phyloP scores from a whole-genome alignment of 1,140 invertebrate genomes.

The Triops longicaudatus region DNA sequence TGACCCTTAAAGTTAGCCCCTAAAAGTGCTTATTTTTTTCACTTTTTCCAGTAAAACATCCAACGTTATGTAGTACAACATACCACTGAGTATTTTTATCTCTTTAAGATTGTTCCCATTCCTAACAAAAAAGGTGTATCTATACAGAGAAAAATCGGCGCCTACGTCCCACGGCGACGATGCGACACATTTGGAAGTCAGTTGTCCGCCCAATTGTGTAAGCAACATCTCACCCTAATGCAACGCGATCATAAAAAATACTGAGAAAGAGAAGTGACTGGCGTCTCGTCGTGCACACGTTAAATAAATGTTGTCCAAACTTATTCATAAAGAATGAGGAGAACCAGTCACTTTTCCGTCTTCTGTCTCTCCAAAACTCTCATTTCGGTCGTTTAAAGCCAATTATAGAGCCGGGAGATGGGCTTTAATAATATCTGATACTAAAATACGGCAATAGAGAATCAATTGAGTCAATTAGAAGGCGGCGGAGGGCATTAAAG shows the following conservation, averaged over 20 bases:
- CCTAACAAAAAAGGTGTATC: background rate
- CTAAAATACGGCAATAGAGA: background rate
- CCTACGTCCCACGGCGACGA: background rate
- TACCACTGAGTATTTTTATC: background rate
- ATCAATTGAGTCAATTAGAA: background rate
- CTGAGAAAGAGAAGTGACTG: background rate
- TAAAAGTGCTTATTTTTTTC: too few relatives aligned
- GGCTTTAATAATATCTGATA: background rate
- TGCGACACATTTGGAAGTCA: background rate
- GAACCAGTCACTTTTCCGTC: background rate
- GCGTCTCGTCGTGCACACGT: too few relatives aligned
- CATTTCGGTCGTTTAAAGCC: background rate
- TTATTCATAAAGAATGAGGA: background rate
- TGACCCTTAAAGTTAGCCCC: background rate
- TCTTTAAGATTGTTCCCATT: background rate
- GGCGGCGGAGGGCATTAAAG: background rate
- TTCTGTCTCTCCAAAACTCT: background rate
- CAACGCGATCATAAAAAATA: background rate
- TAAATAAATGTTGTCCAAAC: too few relatives aligned
- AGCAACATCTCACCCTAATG: background rate
- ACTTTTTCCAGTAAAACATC: background rate
- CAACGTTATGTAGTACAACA: background rate
- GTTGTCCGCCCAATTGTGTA: background rate
- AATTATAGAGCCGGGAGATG: background rate
- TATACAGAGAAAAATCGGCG: background rate